These are phyloP conservation scores for Bufotes viridis DNA, from an alignment of 2,797 vertebrate genomes.

Conservation along the genomic window DNA sequence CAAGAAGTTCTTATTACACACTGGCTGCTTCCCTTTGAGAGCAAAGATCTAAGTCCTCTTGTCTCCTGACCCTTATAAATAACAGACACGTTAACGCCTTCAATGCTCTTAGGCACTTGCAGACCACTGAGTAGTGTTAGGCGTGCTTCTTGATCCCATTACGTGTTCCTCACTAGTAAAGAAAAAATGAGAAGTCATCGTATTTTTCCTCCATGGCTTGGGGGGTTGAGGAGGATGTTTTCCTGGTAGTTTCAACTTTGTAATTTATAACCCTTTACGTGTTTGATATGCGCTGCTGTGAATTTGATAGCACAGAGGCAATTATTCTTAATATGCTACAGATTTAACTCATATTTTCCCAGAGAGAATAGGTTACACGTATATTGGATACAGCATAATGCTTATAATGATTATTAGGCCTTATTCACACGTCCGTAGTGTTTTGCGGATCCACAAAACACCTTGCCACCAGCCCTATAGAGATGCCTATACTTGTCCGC, in stretches of 20 bases:
- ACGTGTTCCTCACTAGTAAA: constrained; percentile 38
- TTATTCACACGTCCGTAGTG: too few species aligned
- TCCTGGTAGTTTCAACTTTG: constrained; percentile 19
- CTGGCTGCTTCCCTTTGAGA: constrained; percentile 35
- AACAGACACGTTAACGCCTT: constrained; percentile 59
- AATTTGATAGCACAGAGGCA: constrained; percentile 28
- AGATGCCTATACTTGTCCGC: too few species aligned
- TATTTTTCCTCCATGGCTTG: constrained; percentile 3
- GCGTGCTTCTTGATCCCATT: constrained; percentile 27
- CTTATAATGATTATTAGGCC: not conserved
- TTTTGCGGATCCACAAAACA: too few species aligned
- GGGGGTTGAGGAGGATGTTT: constrained; percentile 9
- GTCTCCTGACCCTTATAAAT: constrained; percentile 66
- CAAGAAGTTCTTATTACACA: constrained; percentile 49
- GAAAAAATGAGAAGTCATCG: constrained; percentile 56
- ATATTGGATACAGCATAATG: not conserved
- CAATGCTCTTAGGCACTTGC: constrained; percentile 61
- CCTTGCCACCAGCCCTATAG: too few species aligned
- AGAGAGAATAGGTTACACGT: not conserved
- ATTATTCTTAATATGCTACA: constrained; percentile 22
- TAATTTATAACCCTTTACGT: constrained; percentile 33
- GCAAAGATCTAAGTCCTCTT: constrained; percentile 29
- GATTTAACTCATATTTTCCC: not conserved
- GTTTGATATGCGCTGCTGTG: constrained; percentile 27
- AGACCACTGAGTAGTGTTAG: constrained; percentile 44